A percentile compares a stretch with the other conserved stretches of the same genome.
These are phyloP conservation scores for Pluvianellus socialis DNA, from an alignment of 2,113 vertebrate species.

Conservation along the genomic window DNA sequence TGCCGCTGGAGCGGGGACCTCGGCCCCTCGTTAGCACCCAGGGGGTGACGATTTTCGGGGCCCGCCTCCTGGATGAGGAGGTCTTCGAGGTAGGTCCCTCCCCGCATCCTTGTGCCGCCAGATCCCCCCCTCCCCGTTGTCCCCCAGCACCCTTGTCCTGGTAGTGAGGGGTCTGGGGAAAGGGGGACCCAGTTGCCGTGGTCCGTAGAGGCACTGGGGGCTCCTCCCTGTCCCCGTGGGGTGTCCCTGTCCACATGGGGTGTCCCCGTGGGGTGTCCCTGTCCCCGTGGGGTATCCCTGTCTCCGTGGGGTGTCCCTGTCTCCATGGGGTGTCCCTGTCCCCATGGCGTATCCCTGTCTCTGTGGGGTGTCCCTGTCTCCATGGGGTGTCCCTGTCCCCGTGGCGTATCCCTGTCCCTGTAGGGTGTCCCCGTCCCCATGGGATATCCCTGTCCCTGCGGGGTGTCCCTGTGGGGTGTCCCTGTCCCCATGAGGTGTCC, in stretches of 20 bases:
- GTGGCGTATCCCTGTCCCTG: too few species aligned
- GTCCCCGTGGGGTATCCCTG: not conserved
- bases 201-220: fast-evolving
- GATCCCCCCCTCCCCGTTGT: not conserved
- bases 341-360: too few species aligned
- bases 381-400: too few species aligned
- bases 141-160: not conserved
- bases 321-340: too few species aligned
- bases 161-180: too few species aligned
- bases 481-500: too few species aligned
- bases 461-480: too few species aligned
- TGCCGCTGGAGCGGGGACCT: conserved; percentile 73
- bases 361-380: not conserved
- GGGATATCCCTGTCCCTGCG: too few species aligned
- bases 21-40: conserved; percentile 76
- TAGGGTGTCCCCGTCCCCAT: too few species aligned
- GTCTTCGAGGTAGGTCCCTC: conserved; percentile 83
- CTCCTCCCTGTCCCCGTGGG: too few species aligned
- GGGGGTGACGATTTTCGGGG: conserved; percentile 85
- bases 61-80: conserved; percentile 79
- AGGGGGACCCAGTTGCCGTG: fast-evolving
- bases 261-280: not conserved
- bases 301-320: not conserved
- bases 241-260: too few species aligned
- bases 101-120: not conserved